Percentiles rank a stretch among this genome's conserved stretches.
phyloP scores from a whole-genome alignment of 2,888 invertebrate genomes.

The Hyposoter didymator region DNA sequence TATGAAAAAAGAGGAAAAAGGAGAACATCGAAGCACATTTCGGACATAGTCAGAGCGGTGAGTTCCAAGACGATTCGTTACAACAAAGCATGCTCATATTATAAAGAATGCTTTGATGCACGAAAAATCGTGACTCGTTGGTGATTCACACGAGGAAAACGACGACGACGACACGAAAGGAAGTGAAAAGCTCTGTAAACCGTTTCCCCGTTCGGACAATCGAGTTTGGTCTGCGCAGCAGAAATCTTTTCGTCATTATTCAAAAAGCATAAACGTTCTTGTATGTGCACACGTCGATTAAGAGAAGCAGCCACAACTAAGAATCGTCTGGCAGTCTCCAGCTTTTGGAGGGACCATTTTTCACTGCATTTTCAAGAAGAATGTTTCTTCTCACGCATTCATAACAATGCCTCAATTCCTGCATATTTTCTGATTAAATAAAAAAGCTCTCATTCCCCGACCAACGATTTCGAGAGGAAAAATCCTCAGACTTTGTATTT shows the following conservation, averaged over 20 bases:
- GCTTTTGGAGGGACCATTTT: conserved; percentile 24
- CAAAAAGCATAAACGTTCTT: conserved; percentile 7
- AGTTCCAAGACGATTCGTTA: conserved; percentile 22
- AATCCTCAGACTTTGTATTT: background rate
- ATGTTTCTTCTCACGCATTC: background rate
- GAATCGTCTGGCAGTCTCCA: background rate
- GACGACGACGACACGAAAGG: background rate
- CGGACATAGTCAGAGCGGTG: conserved; percentile 49
- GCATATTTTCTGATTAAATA: background rate
- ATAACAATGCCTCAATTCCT: background rate
- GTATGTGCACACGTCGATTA: conserved; percentile 12
- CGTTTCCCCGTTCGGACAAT: conserved; percentile 19
- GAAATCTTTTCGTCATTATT: conserved; percentile 33
- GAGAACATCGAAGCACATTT: conserved; percentile 12
- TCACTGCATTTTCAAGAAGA: background rate
- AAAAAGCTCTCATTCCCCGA: background rate
- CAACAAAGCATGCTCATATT: conserved; percentile 42
- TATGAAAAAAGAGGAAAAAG: conserved; percentile 4
- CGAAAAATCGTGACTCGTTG: conserved; percentile 46
- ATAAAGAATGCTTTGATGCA: conserved; percentile 48
- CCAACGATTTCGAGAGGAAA: background rate
- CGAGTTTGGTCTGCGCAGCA: background rate
- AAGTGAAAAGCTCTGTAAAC: conserved; percentile 39
- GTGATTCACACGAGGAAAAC: conserved; percentile 21
- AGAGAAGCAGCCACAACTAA: too few relatives aligned